phyloP scores from a whole-genome alignment of 2,888 invertebrate genomes.

The Tridacna crocea region DNA sequence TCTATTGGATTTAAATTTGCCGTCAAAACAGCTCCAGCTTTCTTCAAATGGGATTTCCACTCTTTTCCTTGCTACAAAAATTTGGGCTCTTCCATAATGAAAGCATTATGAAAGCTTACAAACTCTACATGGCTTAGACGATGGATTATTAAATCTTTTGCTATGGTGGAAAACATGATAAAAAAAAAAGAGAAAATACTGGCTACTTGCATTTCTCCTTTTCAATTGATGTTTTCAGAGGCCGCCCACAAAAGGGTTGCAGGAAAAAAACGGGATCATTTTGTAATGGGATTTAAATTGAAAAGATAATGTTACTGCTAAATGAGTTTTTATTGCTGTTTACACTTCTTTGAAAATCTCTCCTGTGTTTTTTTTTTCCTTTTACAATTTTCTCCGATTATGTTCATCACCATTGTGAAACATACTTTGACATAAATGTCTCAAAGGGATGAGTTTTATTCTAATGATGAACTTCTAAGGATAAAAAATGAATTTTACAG shows the following conservation, averaged over 20 bases:
- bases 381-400: background rate
- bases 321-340: constrained; percentile 44
- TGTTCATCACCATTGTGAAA: background rate
- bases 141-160: too few species aligned
- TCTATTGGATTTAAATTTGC: constrained; percentile 61
- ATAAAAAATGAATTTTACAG: background rate
- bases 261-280: too few species aligned
- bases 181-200: too few species aligned
- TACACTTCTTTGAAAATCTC: constrained; percentile 25
- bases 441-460: too few species aligned
- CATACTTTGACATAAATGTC: background rate
- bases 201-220: too few species aligned
- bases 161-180: too few species aligned
- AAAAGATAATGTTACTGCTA: constrained; percentile 38
- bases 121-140: too few species aligned
- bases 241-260: too few species aligned
- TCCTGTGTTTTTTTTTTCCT: background rate
- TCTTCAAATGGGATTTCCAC: constrained; percentile 24
- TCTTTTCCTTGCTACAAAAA: too few species aligned
- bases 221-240: too few species aligned
- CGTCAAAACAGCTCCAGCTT: constrained; percentile 29
- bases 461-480: background rate
- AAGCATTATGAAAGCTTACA: too few species aligned
- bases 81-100: too few species aligned
- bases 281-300: constrained; percentile 34